phyloP scores from a whole-genome alignment of 2,113 vertebrate genomes.

The Picathartes gymnocephalus region DNA sequence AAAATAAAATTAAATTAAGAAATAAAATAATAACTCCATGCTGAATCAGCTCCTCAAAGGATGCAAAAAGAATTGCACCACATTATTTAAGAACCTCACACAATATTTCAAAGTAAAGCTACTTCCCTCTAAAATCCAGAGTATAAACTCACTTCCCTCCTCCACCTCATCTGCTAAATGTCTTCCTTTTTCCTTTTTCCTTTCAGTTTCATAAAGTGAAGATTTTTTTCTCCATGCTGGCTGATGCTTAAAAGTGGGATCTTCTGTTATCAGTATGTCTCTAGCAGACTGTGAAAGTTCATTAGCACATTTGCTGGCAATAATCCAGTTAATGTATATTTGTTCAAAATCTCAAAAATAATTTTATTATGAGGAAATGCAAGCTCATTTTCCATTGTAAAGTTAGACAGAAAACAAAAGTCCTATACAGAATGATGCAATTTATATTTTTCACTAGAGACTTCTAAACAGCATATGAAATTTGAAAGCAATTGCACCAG shows the following conservation, averaged over 20 bases:
- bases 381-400: conserved; percentile 36
- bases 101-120: not conserved
- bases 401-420: conserved; percentile 14
- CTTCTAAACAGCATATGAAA: conserved; percentile 65
- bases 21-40: not conserved
- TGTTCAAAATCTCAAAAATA: conserved; percentile 48
- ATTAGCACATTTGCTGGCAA: conserved; percentile 43
- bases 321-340: conserved; percentile 58
- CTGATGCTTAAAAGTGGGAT: not conserved
- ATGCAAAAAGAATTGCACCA: not conserved
- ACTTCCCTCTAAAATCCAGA: not conserved
- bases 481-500: conserved; percentile 72
- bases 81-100: not conserved
- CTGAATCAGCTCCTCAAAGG: not conserved
- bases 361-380: conserved; percentile 23
- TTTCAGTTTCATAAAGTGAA: not conserved
- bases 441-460: conserved; percentile 52
- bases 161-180: not conserved
- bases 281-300: conserved; percentile 25
- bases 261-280: not conserved
- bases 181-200: not conserved
- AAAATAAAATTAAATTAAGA: not conserved
- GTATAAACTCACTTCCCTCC: not conserved
- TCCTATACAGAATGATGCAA: not conserved
- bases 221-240: not conserved